Base-by-base conservation (phyloP, 2,888 invertebrate species). In the Ophioninae sp. region DNA sequence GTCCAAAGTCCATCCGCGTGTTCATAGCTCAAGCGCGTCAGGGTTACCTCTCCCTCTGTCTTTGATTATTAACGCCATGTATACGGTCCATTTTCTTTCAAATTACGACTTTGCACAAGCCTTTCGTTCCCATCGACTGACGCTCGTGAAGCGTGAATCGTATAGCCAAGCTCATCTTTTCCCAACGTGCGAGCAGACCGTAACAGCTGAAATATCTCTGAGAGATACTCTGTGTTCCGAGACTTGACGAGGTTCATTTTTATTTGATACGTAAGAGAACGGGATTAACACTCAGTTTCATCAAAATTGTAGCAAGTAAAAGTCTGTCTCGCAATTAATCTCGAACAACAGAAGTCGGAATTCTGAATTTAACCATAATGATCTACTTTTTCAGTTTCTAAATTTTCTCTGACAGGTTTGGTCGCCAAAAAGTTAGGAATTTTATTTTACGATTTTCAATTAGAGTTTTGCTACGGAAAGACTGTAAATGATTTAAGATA, bases 1-100 rank as follows among this genome's bases (percentile, higher is more conserved):
- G 23, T 62, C 73, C 13, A 73, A 73, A 62, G 73, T 73, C 69
- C 69, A 37, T 62, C 41, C 44, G 23, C 50, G 50, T 17, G 13
- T 50, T 0, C 6, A 50, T 61, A 73, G 61, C 30, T 23, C 61
- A 62, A 64, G 23, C 21, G 41, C 61, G 23, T 73, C 73, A 50
- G 62, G 62, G 62, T 44, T 73, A 44, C 62, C 62, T 73, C 61
- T 62, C 21, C n/a, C 41, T 44, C 44, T 44, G 44, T 44, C 44
- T 13, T 17, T 62, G 44, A 73, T 62, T 30, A 61, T 72, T 41
- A 44, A 68, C 44, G 44, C 17, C 17, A 44, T 21, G 21, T 68
- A 68, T 68, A 23, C 6, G 21, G 44, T 68, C 6, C 67, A 50
- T 41, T 68, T 50, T 50, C 50, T 44, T 68, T 44, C 44, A 21